A percentile compares a stretch with the other conserved stretches of the same genome.
Conservation (phyloP, 1,140 invertebrate species). For the Nilaparvata lugens region DNA sequence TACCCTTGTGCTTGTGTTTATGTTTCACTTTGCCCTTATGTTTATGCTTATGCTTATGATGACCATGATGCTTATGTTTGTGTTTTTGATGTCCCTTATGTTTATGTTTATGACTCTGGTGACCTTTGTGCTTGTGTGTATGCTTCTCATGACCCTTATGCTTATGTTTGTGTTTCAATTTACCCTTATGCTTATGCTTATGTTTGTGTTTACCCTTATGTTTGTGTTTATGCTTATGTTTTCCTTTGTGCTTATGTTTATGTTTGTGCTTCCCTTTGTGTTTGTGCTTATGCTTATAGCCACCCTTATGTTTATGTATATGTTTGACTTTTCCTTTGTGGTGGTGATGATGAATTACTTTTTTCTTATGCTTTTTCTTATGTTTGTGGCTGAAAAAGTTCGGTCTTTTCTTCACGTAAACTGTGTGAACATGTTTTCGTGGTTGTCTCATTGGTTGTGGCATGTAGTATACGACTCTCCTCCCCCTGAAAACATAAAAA, state of each 20-base stretch:
- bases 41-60: neutral
- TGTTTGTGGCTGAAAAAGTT: neutral
- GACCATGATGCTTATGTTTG: conserved; percentile 1
- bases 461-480: neutral
- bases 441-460: neutral
- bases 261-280: neutral
- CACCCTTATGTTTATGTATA: neutral
- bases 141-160: neutral
- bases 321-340: neutral
- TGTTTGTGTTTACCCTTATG: neutral
- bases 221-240: neutral
- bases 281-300: neutral
- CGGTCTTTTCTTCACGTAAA: neutral
- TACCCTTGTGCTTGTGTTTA: neutral
- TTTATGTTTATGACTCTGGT: neutral
- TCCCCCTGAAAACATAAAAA: neutral
- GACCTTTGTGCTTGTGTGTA: neutral
- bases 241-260: neutral
- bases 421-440: neutral
- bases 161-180: neutral
- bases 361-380: conserved; percentile 1
- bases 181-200: conserved; percentile 1
- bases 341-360: conserved; percentile 1
- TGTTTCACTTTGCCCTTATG: neutral
- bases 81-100: neutral